Conservation (phyloP, 2,113 vertebrate genomes). For the Oriolus oriolus region DNA sequence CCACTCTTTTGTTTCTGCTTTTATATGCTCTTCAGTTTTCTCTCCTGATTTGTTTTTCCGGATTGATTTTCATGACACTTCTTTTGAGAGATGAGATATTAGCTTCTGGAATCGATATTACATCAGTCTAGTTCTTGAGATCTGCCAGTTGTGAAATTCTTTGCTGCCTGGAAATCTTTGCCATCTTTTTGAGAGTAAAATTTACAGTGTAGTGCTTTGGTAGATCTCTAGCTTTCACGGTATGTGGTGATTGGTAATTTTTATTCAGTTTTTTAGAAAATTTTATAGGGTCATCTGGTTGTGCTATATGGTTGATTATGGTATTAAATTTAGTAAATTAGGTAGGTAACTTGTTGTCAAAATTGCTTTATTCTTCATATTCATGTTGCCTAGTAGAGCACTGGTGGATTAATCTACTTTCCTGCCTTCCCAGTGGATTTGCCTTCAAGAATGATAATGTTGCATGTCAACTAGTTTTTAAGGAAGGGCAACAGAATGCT, state of each 20-base stretch:
- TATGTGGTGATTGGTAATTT: not conserved
- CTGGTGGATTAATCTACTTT: not conserved
- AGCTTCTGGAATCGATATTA: not conserved
- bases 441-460: not conserved
- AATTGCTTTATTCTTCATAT: not conserved
- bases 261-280: not conserved
- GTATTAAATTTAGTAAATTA: not conserved
- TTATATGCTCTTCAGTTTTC: not conserved
- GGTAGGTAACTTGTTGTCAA: not conserved
- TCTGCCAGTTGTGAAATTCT: not conserved
- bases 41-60: not conserved
- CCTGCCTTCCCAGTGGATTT: not conserved
- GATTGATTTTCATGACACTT: not conserved
- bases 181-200: not conserved
- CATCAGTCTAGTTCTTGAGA: not conserved
- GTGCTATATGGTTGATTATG: not conserved
- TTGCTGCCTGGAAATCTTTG: not conserved
- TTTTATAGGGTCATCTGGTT: not conserved
- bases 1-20: not conserved
- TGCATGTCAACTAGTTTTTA: not conserved
- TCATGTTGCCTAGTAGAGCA: not conserved
- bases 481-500: not conserved
- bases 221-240: not conserved
- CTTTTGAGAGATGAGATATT: not conserved
- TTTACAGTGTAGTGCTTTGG: not conserved